Evolutionary conservation across 2,113 vertebrate species (phyloP).

Genomic region (Cryptomyrus ogoouensis): DNA sequence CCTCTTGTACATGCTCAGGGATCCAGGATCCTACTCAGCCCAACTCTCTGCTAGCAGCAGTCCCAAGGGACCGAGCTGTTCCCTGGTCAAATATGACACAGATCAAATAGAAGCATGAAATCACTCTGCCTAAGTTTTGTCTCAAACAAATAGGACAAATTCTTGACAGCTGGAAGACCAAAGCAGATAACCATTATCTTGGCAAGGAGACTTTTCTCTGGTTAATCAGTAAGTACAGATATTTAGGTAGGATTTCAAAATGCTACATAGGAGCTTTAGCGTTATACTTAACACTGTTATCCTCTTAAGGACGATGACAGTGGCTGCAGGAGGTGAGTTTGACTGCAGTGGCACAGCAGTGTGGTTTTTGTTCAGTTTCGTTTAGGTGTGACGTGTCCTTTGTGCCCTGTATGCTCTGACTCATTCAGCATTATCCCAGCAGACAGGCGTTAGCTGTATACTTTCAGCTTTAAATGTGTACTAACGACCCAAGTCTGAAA

Average conservation of each 20-base stretch:
- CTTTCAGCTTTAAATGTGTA: not conserved
- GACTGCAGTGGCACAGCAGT: not conserved
- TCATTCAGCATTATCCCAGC: not conserved
- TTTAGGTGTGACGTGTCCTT: not conserved
- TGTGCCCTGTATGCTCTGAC: not conserved
- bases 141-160: not conserved
- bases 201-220: not conserved
- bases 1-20: slow-evolving; percentile 31
- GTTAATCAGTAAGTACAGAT: not conserved
- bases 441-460: not conserved
- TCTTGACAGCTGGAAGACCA: not conserved
- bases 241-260: not conserved
- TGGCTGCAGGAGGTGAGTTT: not conserved
- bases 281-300: not conserved
- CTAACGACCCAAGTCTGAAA: not conserved
- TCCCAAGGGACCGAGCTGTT: not conserved
- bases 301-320: not conserved
- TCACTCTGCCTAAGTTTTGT: not conserved
- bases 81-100: slow-evolving; percentile 19
- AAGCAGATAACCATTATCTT: not conserved
- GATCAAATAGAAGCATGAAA: not conserved
- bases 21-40: slow-evolving; percentile 3
- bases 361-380: not conserved
- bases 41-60: not conserved
- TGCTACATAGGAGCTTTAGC: not conserved